phyloP scores from a whole-genome alignment of 2,113 vertebrate species.

The zebrafish (Danio rerio) region DNA sequence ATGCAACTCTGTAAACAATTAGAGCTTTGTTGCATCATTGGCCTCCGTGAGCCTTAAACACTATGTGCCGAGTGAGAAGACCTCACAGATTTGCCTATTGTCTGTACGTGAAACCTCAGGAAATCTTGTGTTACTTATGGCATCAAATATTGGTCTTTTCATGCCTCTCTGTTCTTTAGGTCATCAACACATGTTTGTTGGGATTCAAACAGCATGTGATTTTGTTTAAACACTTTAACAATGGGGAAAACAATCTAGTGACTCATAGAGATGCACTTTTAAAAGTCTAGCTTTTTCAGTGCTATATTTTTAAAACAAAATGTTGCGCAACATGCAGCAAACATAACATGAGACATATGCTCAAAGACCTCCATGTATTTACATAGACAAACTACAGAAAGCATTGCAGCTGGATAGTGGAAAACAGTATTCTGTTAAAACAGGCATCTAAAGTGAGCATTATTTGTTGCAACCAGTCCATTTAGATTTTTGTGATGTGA shows the following conservation, averaged over 20 bases:
- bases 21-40: conserved; percentile 38
- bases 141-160: not conserved
- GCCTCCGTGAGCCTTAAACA: not conserved
- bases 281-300: too few relatives aligned
- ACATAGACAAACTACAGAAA: too few relatives aligned
- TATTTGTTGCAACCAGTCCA: not conserved
- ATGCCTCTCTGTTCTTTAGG: not conserved
- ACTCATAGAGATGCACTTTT: too few relatives aligned
- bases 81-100: not conserved
- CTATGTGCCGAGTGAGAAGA: not conserved
- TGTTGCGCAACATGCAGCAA: too few relatives aligned
- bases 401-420: too few relatives aligned
- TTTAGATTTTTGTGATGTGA: not conserved
- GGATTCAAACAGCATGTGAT: too few relatives aligned
- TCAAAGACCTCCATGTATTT: too few relatives aligned
- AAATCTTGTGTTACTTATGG: not conserved
- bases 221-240: too few relatives aligned
- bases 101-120: not conserved
- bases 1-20: conserved; percentile 48
- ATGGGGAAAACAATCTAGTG: too few relatives aligned
- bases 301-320: too few relatives aligned
- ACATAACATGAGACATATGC: too few relatives aligned
- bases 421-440: too few relatives aligned
- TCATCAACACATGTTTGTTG: not conserved
- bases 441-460: not conserved